These are phyloP conservation scores for Yponomeuta cagnagella DNA, from an alignment of 2,888 invertebrate species.

Conservation along the genomic window DNA sequence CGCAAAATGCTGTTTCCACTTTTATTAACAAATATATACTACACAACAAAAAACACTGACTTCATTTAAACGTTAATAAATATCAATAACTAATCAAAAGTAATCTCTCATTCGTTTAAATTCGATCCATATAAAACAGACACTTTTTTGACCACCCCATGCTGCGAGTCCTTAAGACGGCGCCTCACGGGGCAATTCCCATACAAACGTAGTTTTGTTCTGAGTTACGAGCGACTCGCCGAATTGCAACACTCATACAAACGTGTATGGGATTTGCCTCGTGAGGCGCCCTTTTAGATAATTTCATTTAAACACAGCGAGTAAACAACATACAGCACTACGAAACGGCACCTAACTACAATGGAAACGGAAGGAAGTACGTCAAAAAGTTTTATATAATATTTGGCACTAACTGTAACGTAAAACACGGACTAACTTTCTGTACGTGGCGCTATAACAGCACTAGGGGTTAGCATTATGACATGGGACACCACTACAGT, in stretches of 20 bases:
- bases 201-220: too few relatives aligned
- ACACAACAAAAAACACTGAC: too few relatives aligned
- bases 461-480: neutral
- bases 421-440: neutral
- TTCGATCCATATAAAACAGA: too few relatives aligned
- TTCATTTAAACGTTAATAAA: too few relatives aligned
- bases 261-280: too few relatives aligned
- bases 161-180: neutral
- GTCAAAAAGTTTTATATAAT: neutral
- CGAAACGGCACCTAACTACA: neutral
- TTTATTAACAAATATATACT: too few relatives aligned
- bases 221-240: too few relatives aligned
- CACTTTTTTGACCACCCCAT: neutral
- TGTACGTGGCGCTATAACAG: neutral
- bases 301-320: neutral
- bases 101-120: too few relatives aligned
- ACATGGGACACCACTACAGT: neutral
- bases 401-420: conserved; percentile 1
- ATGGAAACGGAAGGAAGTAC: neutral
- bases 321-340: neutral
- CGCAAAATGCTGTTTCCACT: too few relatives aligned
- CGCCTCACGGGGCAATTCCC: too few relatives aligned
- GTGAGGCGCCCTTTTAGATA: neutral
- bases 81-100: too few relatives aligned
- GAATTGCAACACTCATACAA: too few relatives aligned